phyloP scores from a whole-genome alignment of 2,113 vertebrate species.

The Panthera leo region DNA sequence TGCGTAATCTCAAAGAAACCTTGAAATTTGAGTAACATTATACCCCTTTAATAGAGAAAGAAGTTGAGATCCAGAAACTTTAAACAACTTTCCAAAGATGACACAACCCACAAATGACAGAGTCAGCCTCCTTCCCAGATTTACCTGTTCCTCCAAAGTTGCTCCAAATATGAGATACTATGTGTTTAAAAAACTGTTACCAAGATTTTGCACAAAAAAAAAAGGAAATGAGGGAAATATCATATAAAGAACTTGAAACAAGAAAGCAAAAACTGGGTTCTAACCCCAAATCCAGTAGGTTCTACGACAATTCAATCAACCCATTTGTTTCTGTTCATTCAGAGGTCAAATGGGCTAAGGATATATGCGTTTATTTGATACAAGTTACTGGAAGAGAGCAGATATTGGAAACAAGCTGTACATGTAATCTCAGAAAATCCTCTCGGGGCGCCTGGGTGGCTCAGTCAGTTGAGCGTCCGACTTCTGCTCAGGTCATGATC shows the following conservation, averaged over 20 bases:
- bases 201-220: background rate
- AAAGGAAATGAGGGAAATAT: background rate
- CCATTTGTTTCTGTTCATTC: background rate
- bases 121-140: background rate
- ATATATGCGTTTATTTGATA: background rate
- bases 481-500: too few relatives aligned
- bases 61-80: background rate
- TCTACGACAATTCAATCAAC: background rate
- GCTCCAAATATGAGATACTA: background rate
- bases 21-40: background rate
- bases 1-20: background rate
- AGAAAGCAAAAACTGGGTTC: background rate
- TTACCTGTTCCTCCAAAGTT: background rate
- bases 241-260: background rate
- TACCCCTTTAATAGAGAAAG: background rate
- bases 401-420: background rate
- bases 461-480: too few relatives aligned
- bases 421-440: background rate
- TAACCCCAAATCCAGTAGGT: background rate
- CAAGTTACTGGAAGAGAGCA: background rate
- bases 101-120: background rate
- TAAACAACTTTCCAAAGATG: background rate
- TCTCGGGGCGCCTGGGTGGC: background rate
- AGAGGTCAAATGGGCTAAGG: background rate
- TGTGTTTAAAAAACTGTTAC: background rate